Percentiles rank a stretch among this genome's conserved stretches.
phyloP scores from a whole-genome alignment of 2,888 invertebrate species.

The Nomada fucata region DNA sequence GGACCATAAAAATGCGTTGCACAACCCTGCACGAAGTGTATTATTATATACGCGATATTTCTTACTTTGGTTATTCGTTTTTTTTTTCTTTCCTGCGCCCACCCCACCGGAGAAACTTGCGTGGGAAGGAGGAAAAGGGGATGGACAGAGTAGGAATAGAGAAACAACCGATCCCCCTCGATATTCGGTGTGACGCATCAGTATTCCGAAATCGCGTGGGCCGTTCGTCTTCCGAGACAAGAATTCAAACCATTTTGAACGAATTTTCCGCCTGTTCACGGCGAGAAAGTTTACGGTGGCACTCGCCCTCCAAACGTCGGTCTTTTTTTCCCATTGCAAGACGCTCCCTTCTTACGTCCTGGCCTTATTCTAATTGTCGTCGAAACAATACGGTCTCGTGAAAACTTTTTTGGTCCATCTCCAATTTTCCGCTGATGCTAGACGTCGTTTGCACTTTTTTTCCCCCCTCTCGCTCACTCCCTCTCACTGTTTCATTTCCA shows the following conservation, averaged over 20 bases:
- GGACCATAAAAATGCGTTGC: slow-evolving; percentile 31
- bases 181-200: slow-evolving; percentile 74
- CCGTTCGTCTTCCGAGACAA: slow-evolving; percentile 80
- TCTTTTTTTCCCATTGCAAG: background rate
- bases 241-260: slow-evolving; percentile 82
- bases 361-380: slow-evolving; percentile 62
- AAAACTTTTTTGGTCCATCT: slow-evolving; percentile 60
- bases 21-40: background rate
- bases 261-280: slow-evolving; percentile 79
- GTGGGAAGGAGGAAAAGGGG: slow-evolving; percentile 3
- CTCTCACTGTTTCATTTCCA: background rate
- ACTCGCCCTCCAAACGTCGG: slow-evolving; percentile 17
- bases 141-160: slow-evolving; percentile 44
- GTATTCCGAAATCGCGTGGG: slow-evolving; percentile 81
- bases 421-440: slow-evolving; percentile 53
- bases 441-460: slow-evolving; percentile 16
- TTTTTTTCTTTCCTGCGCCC: slow-evolving; percentile 1
- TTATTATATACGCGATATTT: slow-evolving; percentile 46
- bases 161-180: slow-evolving; percentile 55
- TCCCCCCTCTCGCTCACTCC: background rate
- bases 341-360: background rate
- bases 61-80: slow-evolving; percentile 24
- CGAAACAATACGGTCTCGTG: slow-evolving; percentile 67
- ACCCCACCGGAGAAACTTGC: slow-evolving; percentile 9
- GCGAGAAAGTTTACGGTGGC: slow-evolving; percentile 75